These are phyloP conservation scores for Phoebastria nigripes DNA, from an alignment of 2,797 vertebrate genomes.

Conservation along the genomic window DNA sequence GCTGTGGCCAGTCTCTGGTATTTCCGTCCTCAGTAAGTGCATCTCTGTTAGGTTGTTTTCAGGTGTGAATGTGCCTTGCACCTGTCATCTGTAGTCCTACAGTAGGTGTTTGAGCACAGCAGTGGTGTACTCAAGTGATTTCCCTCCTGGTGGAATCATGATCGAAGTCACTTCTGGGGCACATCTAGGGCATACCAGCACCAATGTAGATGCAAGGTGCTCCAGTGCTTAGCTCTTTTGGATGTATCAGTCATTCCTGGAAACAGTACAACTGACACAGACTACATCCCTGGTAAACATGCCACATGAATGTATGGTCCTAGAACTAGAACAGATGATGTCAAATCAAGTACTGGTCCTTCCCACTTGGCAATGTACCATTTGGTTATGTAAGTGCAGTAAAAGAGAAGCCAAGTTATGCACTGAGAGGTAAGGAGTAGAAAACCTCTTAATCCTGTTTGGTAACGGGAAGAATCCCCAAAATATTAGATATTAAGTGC, in stretches of 20 bases:
- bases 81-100: neutral
- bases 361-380: neutral
- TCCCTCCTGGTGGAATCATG: neutral
- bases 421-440: neutral
- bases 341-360: neutral
- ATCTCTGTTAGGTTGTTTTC: neutral
- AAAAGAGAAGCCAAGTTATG: neutral
- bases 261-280: neutral
- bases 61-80: neutral
- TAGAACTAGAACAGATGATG: neutral
- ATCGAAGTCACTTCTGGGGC: neutral
- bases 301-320: neutral
- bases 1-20: neutral
- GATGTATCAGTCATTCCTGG: neutral
- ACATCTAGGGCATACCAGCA: neutral
- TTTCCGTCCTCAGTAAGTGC: neutral
- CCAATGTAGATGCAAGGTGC: neutral
- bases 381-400: neutral
- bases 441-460: neutral
- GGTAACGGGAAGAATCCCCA: neutral
- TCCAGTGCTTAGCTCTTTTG: neutral
- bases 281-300: neutral
- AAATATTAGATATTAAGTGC: neutral
- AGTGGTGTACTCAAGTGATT: neutral
- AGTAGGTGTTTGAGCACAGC: neutral